A percentile compares a stretch with the other conserved stretches of the same genome.
These are phyloP conservation scores for Actenoides hombroni DNA, from an alignment of 2,113 vertebrate genomes.

Conservation along the genomic window DNA sequence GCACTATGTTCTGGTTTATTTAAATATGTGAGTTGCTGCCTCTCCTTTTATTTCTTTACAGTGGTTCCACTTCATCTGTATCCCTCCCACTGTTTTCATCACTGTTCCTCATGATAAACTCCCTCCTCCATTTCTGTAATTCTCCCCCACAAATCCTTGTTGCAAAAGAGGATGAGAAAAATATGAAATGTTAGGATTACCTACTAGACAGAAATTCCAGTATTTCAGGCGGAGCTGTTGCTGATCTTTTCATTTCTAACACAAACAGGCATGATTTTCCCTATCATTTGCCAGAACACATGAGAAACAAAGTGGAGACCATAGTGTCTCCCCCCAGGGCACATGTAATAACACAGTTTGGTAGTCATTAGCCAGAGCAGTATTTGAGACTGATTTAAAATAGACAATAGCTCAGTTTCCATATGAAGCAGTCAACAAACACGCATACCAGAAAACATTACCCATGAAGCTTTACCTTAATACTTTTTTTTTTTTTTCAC, in stretches of 20 bases:
- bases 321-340: neutral
- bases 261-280: neutral
- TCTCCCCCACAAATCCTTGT: neutral
- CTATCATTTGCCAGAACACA: neutral
- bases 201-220: neutral
- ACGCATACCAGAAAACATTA: neutral
- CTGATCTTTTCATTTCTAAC: neutral
- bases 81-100: neutral
- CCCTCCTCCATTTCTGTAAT: neutral
- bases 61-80: neutral
- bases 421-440: constrained; percentile 13
- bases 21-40: neutral
- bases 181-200: neutral
- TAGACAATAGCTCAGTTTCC: neutral
- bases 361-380: neutral
- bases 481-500: neutral
- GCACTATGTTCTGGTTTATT: neutral
- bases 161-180: neutral
- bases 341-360: neutral
- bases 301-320: neutral
- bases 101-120: neutral
- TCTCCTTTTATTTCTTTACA: neutral
- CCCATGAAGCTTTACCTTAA: neutral
- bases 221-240: neutral
- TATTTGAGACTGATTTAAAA: constrained; percentile 40